Evolutionary conservation across 2,888 invertebrate species (phyloP), one percentile per base, ranked within the genome.

Genomic region (Lathronympha strigana): DNA sequence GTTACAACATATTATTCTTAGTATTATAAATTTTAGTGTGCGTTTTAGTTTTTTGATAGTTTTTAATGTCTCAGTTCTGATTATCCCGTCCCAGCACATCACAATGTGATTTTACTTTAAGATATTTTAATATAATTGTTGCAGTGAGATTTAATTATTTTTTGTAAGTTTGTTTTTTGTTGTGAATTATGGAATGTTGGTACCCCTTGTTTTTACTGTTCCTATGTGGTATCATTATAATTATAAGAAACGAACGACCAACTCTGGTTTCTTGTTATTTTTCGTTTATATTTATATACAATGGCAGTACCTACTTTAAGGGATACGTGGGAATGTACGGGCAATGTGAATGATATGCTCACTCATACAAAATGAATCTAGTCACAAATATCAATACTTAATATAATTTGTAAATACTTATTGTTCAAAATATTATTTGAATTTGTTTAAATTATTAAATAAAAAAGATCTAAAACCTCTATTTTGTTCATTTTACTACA

Each of bases 361-460:
- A 82, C 77, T 76, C 76, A 77, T 82, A 79, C 78, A 84, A 83
- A 85, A 83, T 84, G 82, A 81, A 86, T 83, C 86, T 85, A 86
- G 87, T 86, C 84, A 80, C 76, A 76, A 67, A 62, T 66, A 66
- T 54, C 51, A 50, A 62, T 55, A 55, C 49, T 67, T 69, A 79
- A 75, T 69, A 61, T 69, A 62, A 67, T 66, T 70, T 72, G 72
- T 72, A 72, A 71, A 71, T 72, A 72, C 68, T 67, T 74, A 70
- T 75, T 75, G 73, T 79, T 77, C 70, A 70, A 71, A 71, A 69
- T 67, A 73, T 47, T 36, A 38, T 47, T 66, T 66, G n/a, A 69
- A 72, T 66, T 69, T 69, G 62, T 71, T 71, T 67, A 66, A 72
- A 72, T 49, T 51, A 64, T 47, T 23, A 47, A 47, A 47, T 47